These are phyloP conservation scores for Cryptotis parvus DNA, from an alignment of 2,113 vertebrate genomes.

Conservation along the genomic window DNA sequence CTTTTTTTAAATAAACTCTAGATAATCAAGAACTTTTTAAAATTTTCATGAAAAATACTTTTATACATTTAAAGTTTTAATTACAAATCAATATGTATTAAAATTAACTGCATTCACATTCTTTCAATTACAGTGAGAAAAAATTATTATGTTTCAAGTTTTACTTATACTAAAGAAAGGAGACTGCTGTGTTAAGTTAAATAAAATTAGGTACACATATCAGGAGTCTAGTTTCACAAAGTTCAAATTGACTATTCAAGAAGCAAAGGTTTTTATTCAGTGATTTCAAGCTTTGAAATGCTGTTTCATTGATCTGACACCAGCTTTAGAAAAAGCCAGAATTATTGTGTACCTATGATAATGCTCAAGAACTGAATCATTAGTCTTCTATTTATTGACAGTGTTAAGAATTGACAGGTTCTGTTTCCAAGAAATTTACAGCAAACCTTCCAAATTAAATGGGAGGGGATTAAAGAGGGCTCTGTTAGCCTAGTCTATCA, in stretches of 20 bases:
- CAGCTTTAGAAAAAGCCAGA: neutral
- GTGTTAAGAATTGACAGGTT: accelerated
- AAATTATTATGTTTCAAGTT: neutral
- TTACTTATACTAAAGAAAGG: neutral
- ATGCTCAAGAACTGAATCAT: neutral
- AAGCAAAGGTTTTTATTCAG: neutral
- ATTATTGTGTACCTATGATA: neutral
- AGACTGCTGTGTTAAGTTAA: neutral
- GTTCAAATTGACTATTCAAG: neutral
- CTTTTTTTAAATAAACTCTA: neutral
- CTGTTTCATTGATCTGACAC: neutral
- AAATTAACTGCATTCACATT: neutral
- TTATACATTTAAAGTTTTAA: neutral
- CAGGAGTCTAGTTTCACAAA: neutral
- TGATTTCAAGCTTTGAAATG: neutral
- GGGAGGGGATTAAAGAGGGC: too few species aligned
- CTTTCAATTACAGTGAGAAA: neutral
- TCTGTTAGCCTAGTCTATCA: neutral
- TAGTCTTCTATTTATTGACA: neutral
- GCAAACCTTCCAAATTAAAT: neutral
- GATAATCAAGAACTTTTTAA: conserved; percentile 12
- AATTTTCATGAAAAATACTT: neutral
- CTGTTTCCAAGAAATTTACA: neutral
- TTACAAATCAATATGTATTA: neutral
- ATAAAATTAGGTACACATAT: neutral